Evolutionary conservation across 1,140 invertebrate genomes (phyloP).

Genomic region (Trachymyrmex septentrionalis): DNA sequence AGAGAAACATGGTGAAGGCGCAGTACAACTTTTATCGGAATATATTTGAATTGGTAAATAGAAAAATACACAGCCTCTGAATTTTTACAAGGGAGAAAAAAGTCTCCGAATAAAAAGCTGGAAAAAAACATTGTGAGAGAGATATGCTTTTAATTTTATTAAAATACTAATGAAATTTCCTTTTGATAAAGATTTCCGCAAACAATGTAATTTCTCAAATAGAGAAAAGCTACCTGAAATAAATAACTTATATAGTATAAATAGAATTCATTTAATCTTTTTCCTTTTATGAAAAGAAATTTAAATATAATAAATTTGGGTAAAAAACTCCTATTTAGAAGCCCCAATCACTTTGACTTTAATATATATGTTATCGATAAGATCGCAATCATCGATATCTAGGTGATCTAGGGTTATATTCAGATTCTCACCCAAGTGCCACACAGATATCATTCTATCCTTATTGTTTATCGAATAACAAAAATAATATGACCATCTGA

Average conservation of each 20-base stretch:
- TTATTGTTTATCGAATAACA: too few species aligned
- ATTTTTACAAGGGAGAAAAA: conserved; percentile 28
- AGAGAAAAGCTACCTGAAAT: neutral
- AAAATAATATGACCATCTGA: too few species aligned
- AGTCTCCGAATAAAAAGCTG: neutral
- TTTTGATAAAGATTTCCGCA: neutral
- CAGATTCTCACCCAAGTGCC: too few species aligned
- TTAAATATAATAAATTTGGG: too few species aligned
- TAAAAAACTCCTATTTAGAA: too few species aligned
- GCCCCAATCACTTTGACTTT: too few species aligned
- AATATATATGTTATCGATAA: too few species aligned
- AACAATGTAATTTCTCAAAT: neutral
- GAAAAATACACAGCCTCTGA: neutral
- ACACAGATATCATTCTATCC: too few species aligned
- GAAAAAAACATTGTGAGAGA: neutral
- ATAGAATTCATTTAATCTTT: neutral
- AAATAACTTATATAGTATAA: neutral
- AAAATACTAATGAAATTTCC: conserved; percentile 19
- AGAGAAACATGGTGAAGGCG: conserved; percentile 33
- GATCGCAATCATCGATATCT: too few species aligned
- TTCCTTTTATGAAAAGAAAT: neutral
- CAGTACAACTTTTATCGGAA: conserved; percentile 63
- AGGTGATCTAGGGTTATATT: neutral
- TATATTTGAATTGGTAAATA: conserved; percentile 59
- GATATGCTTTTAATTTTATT: conserved; percentile 14